Evolutionary conservation across 2,888 invertebrate genomes (phyloP).

Genomic region (Stictocephala bisonia): DNA sequence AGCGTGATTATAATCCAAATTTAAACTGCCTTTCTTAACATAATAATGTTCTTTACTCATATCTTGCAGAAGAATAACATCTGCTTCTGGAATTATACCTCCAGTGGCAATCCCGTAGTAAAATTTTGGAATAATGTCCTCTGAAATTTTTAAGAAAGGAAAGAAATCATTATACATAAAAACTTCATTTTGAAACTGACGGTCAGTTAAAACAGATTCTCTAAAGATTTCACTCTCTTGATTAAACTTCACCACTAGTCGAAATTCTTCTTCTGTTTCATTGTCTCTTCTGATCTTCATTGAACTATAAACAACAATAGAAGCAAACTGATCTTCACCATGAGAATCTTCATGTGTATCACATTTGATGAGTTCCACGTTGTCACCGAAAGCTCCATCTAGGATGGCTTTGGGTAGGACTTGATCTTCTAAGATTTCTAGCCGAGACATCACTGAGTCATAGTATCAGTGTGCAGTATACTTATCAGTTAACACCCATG

Average conservation of each 20-base stretch:
- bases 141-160: neutral
- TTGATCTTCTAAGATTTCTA: conserved; percentile 2
- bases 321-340: conserved; percentile 1
- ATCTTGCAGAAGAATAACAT: neutral
- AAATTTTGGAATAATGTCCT: neutral
- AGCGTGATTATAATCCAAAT: neutral
- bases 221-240: neutral
- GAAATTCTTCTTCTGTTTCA: neutral
- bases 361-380: neutral
- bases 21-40: neutral
- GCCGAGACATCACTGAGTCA: neutral
- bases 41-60: neutral
- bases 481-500: too few relatives aligned
- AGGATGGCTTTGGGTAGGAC: neutral
- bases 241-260: neutral
- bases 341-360: neutral
- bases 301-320: neutral
- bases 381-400: neutral
- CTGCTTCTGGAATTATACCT: neutral
- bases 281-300: neutral
- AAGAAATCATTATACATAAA: neutral
- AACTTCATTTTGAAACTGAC: neutral
- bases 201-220: neutral
- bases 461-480: too few relatives aligned
- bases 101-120: neutral